Evolutionary conservation across 2,797 vertebrate genomes (phyloP), one percentile per base, ranked within the genome.

Genomic region (Apodemus agrarius): DNA sequence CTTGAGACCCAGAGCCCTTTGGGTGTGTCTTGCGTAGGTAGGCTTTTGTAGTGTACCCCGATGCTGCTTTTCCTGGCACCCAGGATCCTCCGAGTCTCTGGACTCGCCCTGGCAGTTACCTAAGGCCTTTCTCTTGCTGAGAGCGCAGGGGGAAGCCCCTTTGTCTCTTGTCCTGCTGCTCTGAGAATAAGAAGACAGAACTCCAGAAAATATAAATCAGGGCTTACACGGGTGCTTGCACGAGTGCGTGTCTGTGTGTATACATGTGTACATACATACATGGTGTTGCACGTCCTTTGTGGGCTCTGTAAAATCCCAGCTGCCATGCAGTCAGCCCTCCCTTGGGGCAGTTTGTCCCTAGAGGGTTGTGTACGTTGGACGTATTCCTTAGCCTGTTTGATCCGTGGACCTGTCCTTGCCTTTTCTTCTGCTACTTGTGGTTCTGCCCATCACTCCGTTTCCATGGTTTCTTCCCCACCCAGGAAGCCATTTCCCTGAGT

Each of bases 171-270:
- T 78, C 1, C 26, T 46, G 49, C 9, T 22, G 22, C n/a, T 54
- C 34, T 87, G 80, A 88, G 82, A 86, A 24, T n/a, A 22, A 67
- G 43, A 67, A 49, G 67, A 34, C 29, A 8, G 43, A 67, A n/a
- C 54, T 82, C 80, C 29, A 67, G 43, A n/a, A n/a, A n/a, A 24
- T 24, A 9, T 22, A 46, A n/a, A 72, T 26, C 24, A 74, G 12
- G 81, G 6, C 34, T 12, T 10, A 0, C 19, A 4, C 10, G 69
- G 8, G 3, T 3, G 21, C 24, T 29, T 19, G 6, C 14, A 22
- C 5, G 2, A 1, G 2, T 22, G 10, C 34, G 65, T 67, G 65
- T 16, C 1, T 65, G 61, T 29, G 63, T 29, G 22, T 29, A 24
- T 11, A 11, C 3, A 26, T 12, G 26, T 75, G 43, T 63, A 22